A percentile compares a stretch with the other conserved stretches of the same genome.
phyloP scores from a whole-genome alignment of 2,888 invertebrate species.

The Plagiodera versicolora region DNA sequence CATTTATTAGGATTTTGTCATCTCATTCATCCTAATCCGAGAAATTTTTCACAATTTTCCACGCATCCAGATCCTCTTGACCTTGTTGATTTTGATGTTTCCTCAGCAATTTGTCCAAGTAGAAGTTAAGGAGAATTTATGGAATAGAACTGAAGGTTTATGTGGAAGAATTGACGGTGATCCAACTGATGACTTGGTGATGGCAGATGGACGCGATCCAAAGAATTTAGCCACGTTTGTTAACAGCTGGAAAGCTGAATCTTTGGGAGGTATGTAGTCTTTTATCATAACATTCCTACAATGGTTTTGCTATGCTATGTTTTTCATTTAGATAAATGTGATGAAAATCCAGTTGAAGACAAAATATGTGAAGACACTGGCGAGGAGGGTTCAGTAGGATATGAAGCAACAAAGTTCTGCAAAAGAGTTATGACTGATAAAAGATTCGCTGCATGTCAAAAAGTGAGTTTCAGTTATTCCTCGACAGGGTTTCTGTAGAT shows the following conservation, averaged over 20 bases:
- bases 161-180: conserved; percentile 80
- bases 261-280: conserved; percentile 47
- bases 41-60: no score
- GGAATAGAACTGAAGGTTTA: conserved; percentile 80
- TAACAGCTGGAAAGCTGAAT: conserved; percentile 62
- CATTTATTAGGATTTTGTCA: no score
- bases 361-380: conserved; percentile 56
- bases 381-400: conserved; percentile 41
- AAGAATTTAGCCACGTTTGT: conserved; percentile 58
- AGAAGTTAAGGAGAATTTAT: conserved; percentile 67
- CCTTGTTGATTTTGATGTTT: no score
- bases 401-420: conserved; percentile 64
- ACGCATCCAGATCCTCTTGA: no score
- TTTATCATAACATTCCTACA: no score
- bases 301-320: no score
- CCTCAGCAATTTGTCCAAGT: conserved; percentile 66
- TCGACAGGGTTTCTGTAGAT: no score
- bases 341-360: conserved; percentile 57
- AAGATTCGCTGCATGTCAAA: conserved; percentile 65
- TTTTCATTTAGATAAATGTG: conserved; percentile 63
- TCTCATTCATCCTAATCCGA: no score
- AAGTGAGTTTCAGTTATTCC: no score
- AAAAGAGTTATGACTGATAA: conserved; percentile 64
- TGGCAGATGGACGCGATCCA: conserved; percentile 60
- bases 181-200: conserved; percentile 67